A percentile compares a stretch with the other conserved stretches of the same genome.
phyloP scores from a whole-genome alignment of 2,797 vertebrate genomes.

The Apogon talboti region DNA sequence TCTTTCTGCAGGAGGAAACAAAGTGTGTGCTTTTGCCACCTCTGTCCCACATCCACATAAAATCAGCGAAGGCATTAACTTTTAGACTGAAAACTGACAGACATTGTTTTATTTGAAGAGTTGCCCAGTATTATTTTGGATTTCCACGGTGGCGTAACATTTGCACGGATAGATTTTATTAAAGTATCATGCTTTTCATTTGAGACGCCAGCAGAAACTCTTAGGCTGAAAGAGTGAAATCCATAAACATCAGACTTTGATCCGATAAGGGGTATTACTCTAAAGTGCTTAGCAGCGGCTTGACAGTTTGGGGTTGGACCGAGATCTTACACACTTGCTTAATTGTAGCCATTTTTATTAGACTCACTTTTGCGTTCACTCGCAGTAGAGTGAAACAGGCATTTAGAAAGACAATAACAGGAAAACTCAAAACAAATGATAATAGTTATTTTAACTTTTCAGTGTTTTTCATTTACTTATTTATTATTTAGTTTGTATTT shows the following conservation, averaged over 20 bases:
- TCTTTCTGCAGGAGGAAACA: no score
- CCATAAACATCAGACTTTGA: slow-evolving; percentile 49
- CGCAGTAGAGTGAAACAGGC: no score
- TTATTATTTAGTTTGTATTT: no score
- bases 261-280: slow-evolving; percentile 37
- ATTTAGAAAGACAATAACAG: no score
- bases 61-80: background rate
- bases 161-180: slow-evolving; percentile 22
- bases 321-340: slow-evolving; percentile 44
- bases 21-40: no score
- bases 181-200: slow-evolving; percentile 18
- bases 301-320: slow-evolving; percentile 56
- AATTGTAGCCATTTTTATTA: slow-evolving; percentile 21
- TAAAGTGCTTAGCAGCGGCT: slow-evolving; percentile 44
- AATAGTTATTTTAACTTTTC: no score
- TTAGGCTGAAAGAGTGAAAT: slow-evolving; percentile 37
- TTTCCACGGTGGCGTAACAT: background rate
- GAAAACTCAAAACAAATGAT: no score
- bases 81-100: slow-evolving; percentile 22
- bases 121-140: slow-evolving; percentile 11
- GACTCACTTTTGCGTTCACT: slow-evolving; percentile 5
- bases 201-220: slow-evolving; percentile 26
- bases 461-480: no score
- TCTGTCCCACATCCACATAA: background rate
- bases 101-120: slow-evolving; percentile 15